Evolutionary conservation across 2,113 vertebrate species (phyloP).

Genomic region (Myrmecophaga tridactyla): DNA sequence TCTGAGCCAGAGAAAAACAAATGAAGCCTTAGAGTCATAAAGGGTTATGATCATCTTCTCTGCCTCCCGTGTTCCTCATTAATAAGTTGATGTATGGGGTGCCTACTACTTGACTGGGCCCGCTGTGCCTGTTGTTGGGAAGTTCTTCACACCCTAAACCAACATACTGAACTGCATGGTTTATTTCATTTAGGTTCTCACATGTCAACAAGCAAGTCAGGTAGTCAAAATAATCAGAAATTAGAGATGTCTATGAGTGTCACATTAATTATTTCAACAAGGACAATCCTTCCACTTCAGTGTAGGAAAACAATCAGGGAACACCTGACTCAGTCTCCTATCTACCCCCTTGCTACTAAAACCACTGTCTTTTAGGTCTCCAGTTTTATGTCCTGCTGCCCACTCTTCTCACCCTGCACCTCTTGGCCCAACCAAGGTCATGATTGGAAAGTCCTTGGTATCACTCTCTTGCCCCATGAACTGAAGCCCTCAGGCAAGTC

Average conservation of each 20-base stretch:
- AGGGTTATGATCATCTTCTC: not conserved
- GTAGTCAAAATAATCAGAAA: not conserved
- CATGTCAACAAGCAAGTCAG: not conserved
- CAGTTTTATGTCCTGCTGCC: not conserved
- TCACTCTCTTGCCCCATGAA: not conserved
- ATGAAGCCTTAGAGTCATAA: not conserved
- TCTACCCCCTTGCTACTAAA: not conserved
- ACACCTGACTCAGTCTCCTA: not conserved
- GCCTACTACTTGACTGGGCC: not conserved
- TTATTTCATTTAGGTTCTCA: not conserved
- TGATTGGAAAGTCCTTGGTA: not conserved
- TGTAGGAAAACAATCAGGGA: not conserved
- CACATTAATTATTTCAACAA: not conserved
- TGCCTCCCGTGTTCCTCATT: not conserved
- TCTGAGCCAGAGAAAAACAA: not conserved
- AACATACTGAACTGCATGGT: rapidly evolving
- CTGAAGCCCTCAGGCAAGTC: not conserved
- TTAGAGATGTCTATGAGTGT: not conserved
- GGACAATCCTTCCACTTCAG: not conserved
- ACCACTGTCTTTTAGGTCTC: not conserved
- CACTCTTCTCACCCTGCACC: not conserved
- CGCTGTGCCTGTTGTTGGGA: not conserved
- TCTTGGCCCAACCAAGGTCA: not conserved
- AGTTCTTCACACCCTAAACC: not conserved
- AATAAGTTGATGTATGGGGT: not conserved